Evolutionary conservation across 2,888 invertebrate genomes (phyloP).

Genomic region (Sipha maydis): DNA sequence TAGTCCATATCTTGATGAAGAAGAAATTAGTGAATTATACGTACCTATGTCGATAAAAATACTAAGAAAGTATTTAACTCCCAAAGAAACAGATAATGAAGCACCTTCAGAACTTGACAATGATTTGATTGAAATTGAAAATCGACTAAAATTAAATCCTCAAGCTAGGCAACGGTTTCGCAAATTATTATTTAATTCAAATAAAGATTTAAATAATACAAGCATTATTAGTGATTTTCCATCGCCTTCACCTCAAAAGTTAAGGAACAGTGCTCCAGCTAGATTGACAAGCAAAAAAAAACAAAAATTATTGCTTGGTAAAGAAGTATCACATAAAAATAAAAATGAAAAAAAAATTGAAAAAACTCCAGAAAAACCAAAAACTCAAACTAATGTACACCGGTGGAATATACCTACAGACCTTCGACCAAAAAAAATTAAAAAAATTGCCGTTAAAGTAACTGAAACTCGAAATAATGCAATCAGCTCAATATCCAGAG

Average conservation of each 20-base stretch:
- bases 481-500: constrained; percentile 11
- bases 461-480: not conserved
- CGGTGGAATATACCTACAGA: constrained; percentile 49
- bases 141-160: constrained; percentile 30
- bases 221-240: constrained; percentile 41
- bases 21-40: constrained; percentile 27
- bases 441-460: constrained; percentile 2
- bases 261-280: constrained; percentile 43
- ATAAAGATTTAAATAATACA: not conserved
- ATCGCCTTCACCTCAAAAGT: constrained; percentile 37
- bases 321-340: not conserved
- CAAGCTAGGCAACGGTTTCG: constrained; percentile 46
- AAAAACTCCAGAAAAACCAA: constrained; percentile 23
- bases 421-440: constrained; percentile 39
- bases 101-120: constrained; percentile 5
- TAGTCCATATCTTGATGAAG: constrained; percentile 36
- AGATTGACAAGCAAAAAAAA: constrained; percentile 35
- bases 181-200: constrained; percentile 36
- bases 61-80: constrained; percentile 38
- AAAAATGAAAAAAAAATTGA: not conserved
- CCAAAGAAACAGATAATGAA: constrained; percentile 16
- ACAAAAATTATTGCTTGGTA: not conserved
- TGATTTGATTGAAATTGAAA: constrained; percentile 49
- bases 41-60: constrained; percentile 46
- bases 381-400: not conserved